phyloP scores from a whole-genome alignment of 2,113 vertebrate species.

The Leptodactylus fuscus region DNA sequence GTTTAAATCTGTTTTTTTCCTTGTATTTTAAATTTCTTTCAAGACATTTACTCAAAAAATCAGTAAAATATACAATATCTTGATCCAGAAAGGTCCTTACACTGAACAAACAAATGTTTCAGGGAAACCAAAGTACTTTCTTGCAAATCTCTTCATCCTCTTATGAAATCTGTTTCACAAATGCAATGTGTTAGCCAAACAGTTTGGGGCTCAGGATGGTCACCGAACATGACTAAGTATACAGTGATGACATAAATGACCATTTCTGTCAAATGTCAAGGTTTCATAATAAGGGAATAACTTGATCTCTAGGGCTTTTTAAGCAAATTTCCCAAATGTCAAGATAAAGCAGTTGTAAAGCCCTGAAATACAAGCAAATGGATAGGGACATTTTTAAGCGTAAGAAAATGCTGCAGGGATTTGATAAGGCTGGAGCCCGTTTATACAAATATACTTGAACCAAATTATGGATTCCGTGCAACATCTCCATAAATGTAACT shows the following conservation, averaged over 20 bases:
- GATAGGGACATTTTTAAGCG: neutral
- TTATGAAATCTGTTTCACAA: slow-evolving; percentile 19
- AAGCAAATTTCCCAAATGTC: neutral
- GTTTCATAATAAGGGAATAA: neutral
- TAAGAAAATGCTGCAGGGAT: too few relatives aligned
- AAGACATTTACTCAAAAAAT: neutral
- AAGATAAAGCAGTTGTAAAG: neutral
- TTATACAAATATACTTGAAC: too few relatives aligned
- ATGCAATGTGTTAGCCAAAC: neutral
- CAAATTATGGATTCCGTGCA: too few relatives aligned
- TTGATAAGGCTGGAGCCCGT: too few relatives aligned
- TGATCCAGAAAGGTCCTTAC: neutral
- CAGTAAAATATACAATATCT: neutral
- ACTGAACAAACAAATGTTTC: neutral
- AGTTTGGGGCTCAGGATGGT: neutral
- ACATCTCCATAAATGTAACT: too few relatives aligned
- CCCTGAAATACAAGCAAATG: neutral
- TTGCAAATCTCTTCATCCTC: neutral
- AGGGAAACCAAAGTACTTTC: neutral
- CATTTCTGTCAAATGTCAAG: neutral
- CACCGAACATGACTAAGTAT: neutral
- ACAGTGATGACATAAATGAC: neutral
- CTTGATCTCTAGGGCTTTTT: neutral
- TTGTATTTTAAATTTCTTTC: too few relatives aligned
- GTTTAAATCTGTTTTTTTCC: too few relatives aligned